Evolutionary conservation across 1,140 invertebrate species (phyloP), one percentile per base, ranked within the genome.

Genomic region (Bombus consobrinus): DNA sequence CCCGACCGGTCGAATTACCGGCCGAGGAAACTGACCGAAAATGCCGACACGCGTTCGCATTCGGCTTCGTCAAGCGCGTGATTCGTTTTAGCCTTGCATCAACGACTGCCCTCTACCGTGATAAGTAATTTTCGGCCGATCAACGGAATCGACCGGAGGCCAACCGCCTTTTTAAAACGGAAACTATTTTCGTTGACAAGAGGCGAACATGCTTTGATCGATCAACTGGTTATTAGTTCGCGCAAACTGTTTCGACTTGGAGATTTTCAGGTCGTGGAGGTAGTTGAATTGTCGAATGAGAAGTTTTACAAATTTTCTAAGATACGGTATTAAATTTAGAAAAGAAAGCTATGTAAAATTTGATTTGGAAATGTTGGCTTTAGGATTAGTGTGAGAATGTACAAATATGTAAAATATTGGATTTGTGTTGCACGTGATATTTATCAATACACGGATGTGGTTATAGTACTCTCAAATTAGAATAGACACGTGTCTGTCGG

Each of bases 21-120:
- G 82, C 41, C 68, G 73, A 84, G 85, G 84, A 90, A 90, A 88
- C 88, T 90, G 88, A 88, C 83, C 89, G 89, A 89, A 86, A 90
- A 84, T 53, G 77, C 41, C 87, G 88, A 89, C 89, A 85, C 88
- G 86, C 82, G 88, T 87, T 66, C 3, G 53, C 18, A 76, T 90
- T 90, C 86, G 72, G 88, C 88, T 90, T 47, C 81, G 66, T 15
- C 72, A 80, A 90, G 89, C 89, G 76, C 32, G 82, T 90, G 88
- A 90, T 90, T 85, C 86, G 88, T 47, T 90, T 90, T 88, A 83
- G 68, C 68, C 83, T 59, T 57, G 77, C 88, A 87, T 89, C 87
- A 79, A 75, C 78, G 87, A 15, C 86, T 41, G 77, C 53, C 72
- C 85, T 87, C 69, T 77, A 25, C 9, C 57, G 75, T 62, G 83